These are phyloP conservation scores for Drosophila tropicalis DNA, from an alignment of 1,140 invertebrate species.

Conservation along the genomic window DNA sequence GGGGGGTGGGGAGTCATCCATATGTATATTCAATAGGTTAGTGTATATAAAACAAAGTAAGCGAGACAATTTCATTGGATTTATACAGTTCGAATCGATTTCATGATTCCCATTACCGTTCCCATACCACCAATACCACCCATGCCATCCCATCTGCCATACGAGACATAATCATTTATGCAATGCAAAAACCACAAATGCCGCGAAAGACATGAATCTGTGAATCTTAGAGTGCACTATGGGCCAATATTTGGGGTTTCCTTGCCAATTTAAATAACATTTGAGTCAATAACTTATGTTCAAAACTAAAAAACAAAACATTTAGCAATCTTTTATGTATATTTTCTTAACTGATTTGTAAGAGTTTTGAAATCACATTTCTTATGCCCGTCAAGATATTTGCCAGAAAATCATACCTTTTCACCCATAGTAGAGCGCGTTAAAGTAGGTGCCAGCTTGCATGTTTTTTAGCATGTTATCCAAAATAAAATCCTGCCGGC, in stretches of 20 bases:
- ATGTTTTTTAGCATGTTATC: constrained; percentile 65
- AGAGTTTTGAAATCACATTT: too few relatives aligned
- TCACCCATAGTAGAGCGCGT: background rate
- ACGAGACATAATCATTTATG: constrained; percentile 8
- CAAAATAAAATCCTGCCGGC: constrained; percentile 31
- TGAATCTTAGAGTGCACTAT: constrained; percentile 46
- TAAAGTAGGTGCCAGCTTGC: constrained; percentile 69
- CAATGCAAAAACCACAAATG: constrained; percentile 13
- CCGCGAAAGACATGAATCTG: constrained; percentile 22
- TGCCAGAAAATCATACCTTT: too few relatives aligned
- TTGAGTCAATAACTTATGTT: too few relatives aligned
- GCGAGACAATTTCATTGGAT: constrained; percentile 17
- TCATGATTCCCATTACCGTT: constrained; percentile 18
- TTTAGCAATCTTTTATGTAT: too few relatives aligned
- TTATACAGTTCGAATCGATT: constrained; percentile 15
- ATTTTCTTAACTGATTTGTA: too few relatives aligned
- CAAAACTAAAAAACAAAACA: too few relatives aligned
- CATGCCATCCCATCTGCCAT: background rate
- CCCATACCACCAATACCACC: background rate
- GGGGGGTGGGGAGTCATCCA: too few relatives aligned
- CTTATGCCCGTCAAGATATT: too few relatives aligned
- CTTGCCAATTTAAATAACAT: too few relatives aligned
- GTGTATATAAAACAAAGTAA: constrained; percentile 37
- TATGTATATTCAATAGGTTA: too few relatives aligned
- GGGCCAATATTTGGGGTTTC: too few relatives aligned